Base-by-base conservation (phyloP, 2,797 vertebrate species). In the Myotis pilosus region DNA sequence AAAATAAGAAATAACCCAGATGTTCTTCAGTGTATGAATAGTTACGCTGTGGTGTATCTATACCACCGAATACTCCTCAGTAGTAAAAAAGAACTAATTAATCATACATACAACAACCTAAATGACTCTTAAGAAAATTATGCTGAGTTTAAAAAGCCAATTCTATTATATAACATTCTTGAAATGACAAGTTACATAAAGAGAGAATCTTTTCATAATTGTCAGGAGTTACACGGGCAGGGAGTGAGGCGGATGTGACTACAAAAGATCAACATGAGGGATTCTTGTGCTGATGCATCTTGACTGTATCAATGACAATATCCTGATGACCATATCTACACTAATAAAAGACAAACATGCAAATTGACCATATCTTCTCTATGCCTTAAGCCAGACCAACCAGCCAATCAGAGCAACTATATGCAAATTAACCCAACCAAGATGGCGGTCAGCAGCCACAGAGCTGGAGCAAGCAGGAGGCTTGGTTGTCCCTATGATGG, bases 1-100 rank as follows among this genome's bases (percentile, higher is more conserved):
- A 36, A 93, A 95, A 33, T 8, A 74, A 60, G 17, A 76, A 96
- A 64, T 60, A 83, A 75, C 8, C 15, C 47, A 92, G 51, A 87
- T 90, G 84, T 60, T 49, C 41, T 72, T 72, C 41, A 57, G 47
- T n/a, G 4, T 3, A 66, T 72, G 11, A 74, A 91, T 22, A 33
- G 17, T 55, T 81, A 87, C 81, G 74, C 47, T 72, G 7, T 33
- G 33, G 9, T 47, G 44, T n/a, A 74, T 82, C 11, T 33, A 62
- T 19, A 53, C 30, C 57, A 92, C 13, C 79, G 41, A 57, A 41
- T 64, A 89, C 49, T 28, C 44, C 16, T 75, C 36, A 89, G 23
- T 2, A 94, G 55, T 36, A 88, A 55, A 76, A 80, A 28, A 13
- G 36, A 84, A 55, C 3, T 33, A 75, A 74, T n/a, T 60, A 53